phyloP scores from a whole-genome alignment of 2,888 invertebrate genomes.

The Drosophila nr. fundita region DNA sequence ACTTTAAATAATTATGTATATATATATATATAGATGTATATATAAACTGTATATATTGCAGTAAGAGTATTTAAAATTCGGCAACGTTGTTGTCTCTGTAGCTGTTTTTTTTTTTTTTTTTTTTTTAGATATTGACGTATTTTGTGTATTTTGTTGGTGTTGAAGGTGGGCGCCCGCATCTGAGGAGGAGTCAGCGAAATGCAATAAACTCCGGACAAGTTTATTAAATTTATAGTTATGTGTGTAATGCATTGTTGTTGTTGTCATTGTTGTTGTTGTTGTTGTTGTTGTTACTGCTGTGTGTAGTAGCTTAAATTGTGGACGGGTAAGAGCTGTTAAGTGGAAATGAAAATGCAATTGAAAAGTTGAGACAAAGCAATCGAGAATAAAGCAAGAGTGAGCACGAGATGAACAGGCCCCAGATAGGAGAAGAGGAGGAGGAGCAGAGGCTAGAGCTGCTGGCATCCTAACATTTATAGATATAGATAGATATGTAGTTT shows the following conservation, averaged over 20 bases:
- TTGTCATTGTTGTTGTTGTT: slow-evolving; percentile 7
- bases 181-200: slow-evolving; percentile 59
- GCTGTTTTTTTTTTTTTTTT: slow-evolving; percentile 6
- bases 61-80: neutral
- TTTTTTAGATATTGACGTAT: neutral
- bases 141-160: slow-evolving; percentile 15
- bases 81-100: neutral
- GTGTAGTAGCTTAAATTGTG: slow-evolving; percentile 46
- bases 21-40: neutral
- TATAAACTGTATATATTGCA: neutral
- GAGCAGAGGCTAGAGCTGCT: neutral
- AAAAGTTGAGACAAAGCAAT: slow-evolving; percentile 62
- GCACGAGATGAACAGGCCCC: neutral
- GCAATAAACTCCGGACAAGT: slow-evolving; percentile 72
- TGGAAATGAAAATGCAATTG: slow-evolving; percentile 56
- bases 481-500: slow-evolving; percentile 8
- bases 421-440: neutral
- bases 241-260: slow-evolving; percentile 41
- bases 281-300: slow-evolving; percentile 1
- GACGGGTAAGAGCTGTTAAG: slow-evolving; percentile 42
- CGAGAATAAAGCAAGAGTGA: slow-evolving; percentile 44
- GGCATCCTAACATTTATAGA: slow-evolving; percentile 3
- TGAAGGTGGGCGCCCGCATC: slow-evolving; percentile 12
- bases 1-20: too few species aligned
- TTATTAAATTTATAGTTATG: slow-evolving; percentile 76